Percentiles rank a stretch among this genome's conserved stretches.
Evolutionary conservation across 2,888 invertebrate genomes (phyloP).

Genomic region (Dolomedes plantarius): DNA sequence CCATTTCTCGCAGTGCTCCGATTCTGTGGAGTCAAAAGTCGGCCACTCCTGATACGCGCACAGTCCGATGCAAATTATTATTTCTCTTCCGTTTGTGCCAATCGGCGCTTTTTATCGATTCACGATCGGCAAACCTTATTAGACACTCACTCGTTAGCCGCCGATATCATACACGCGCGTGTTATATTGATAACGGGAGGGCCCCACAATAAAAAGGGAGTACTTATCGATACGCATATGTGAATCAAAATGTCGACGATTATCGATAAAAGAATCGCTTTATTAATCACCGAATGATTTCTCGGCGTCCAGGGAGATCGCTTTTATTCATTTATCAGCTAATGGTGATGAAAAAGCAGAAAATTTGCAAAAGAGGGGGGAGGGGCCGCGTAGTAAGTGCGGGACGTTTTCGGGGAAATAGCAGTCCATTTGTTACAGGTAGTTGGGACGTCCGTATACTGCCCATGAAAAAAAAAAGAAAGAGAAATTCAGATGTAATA

Average conservation of each 20-base stretch:
- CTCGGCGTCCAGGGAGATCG: not conserved
- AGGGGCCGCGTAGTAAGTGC: not conserved
- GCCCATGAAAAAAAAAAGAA: too few species aligned
- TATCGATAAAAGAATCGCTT: not conserved
- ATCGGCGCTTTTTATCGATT: slow-evolving; percentile 1
- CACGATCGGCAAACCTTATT: not conserved
- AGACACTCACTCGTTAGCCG: not conserved
- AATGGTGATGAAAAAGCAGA: slow-evolving; percentile 8
- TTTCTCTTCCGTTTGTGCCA: not conserved
- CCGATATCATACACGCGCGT: not conserved
- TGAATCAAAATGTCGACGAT: slow-evolving; percentile 2
- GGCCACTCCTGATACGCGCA: too few species aligned
- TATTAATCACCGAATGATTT: not conserved
- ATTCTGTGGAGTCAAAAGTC: too few species aligned
- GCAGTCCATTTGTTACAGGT: too few species aligned
- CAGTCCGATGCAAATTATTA: too few species aligned
- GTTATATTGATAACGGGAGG: not conserved
- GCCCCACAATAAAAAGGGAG: not conserved
- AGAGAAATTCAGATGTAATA: too few species aligned
- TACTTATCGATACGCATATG: not conserved
- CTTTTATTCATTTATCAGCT: slow-evolving; percentile 1
- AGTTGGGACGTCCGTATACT: too few species aligned
- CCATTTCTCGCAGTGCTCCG: too few species aligned
- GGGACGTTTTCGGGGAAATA: too few species aligned
- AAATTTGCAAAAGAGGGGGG: not conserved